phyloP scores from a whole-genome alignment of 2,113 vertebrate species.

The Zapus hudsonius region DNA sequence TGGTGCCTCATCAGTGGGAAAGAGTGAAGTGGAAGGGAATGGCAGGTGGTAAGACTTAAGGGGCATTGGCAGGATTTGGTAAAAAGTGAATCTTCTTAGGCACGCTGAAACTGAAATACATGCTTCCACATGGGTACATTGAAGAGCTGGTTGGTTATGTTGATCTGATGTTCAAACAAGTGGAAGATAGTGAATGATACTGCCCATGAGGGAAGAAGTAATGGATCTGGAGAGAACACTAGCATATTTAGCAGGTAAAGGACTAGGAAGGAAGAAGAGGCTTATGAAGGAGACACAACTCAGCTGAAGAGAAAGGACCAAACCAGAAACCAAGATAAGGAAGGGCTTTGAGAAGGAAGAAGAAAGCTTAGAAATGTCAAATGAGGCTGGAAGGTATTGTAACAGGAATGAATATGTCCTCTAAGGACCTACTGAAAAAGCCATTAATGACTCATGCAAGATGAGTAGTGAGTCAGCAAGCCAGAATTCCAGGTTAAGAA shows the following conservation, averaged over 20 bases:
- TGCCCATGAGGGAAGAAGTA: background rate
- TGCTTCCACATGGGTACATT: too few relatives aligned
- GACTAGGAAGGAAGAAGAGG: background rate
- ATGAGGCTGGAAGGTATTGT: background rate
- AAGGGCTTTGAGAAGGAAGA: background rate
- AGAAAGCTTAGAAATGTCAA: background rate
- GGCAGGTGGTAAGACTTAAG: background rate
- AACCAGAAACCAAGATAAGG: background rate
- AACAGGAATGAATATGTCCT: background rate
- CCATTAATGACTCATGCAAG: background rate
- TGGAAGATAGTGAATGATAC: background rate
- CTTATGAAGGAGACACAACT: background rate
- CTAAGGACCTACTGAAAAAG: background rate
- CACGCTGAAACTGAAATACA: background rate
- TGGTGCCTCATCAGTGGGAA: background rate
- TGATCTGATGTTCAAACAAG: background rate
- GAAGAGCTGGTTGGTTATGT: background rate
- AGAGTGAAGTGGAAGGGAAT: background rate
- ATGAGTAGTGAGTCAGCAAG: background rate
- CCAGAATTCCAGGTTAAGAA: background rate
- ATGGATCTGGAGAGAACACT: background rate
- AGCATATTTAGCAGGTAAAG: background rate
- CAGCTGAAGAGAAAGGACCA: background rate
- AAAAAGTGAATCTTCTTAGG: background rate
- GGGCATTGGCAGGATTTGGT: background rate